Conservation (phyloP, 2,113 vertebrate genomes). For the Callorhinus ursinus region DNA sequence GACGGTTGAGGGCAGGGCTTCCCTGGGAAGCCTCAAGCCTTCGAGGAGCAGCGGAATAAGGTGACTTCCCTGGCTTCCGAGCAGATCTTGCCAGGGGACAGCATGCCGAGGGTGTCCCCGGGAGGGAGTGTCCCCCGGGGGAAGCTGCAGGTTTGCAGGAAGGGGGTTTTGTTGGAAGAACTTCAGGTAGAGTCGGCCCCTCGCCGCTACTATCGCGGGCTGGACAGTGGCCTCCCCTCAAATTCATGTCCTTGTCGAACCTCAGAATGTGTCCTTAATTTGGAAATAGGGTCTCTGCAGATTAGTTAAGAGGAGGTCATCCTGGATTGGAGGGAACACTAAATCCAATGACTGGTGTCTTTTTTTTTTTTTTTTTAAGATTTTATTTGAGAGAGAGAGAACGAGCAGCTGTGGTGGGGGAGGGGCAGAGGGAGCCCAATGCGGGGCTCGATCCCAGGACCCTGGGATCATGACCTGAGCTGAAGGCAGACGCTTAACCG, state of each 20-base stretch:
- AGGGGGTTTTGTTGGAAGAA: neutral
- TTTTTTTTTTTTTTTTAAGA: no score
- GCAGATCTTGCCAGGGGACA: neutral
- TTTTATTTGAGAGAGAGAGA: no score
- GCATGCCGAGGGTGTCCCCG: neutral
- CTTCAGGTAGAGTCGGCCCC: no score
- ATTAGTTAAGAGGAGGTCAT: neutral
- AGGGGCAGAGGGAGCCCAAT: no score
- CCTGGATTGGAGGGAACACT: neutral
- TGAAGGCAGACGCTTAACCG: no score
- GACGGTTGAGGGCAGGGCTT: neutral
- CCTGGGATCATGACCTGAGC: no score
- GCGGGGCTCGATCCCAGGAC: no score
- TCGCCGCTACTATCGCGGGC: accelerated
- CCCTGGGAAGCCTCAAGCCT: neutral
- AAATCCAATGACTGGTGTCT: neutral
- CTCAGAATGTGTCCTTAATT: neutral
- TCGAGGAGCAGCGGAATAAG: neutral
- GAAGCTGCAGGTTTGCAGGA: neutral
- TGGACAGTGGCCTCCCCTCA: no score
- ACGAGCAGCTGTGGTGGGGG: no score
- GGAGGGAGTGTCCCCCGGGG: neutral
- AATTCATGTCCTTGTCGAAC: neutral
- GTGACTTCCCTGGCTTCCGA: neutral
- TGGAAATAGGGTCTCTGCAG: neutral